Evolutionary conservation across 1,140 invertebrate species (phyloP), one percentile per base, ranked within the genome.

Genomic region (Euborellia annulipes): DNA sequence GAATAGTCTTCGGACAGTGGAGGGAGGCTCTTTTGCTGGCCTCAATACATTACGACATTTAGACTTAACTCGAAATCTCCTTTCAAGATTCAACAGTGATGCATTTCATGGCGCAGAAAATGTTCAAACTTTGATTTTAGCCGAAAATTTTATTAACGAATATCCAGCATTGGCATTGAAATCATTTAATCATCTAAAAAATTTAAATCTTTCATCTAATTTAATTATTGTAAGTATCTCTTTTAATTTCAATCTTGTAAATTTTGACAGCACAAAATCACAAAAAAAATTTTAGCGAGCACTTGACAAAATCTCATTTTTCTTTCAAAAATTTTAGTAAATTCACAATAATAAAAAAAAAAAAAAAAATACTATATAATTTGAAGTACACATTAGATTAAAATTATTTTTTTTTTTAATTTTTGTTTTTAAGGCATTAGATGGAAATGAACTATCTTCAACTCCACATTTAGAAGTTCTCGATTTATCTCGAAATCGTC

Each of bases 401-500:
- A n/a, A n/a, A n/a, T n/a, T n/a, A n/a, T n/a, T n/a, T n/a, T n/a
- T n/a, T n/a, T n/a, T n/a, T n/a, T n/a, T n/a, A n/a, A n/a, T n/a
- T n/a, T 50, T 20, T 46, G 17, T 30, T 58, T 62, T 64, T 52
- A 70, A 81, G 74, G 74, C 61, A 65, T 72, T 79, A 59, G 83
- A 76, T 57, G 77, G 70, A 53, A 69, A 67, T 9, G 72, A 85
- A 54, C 62, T 86, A 43, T 67, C 70, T 43, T 66, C 73, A 3
- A 59, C 88, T 39, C 64, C 65, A 1, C 69, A 70, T 1, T 58
- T 93, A 13, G 74, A 88, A 64, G 68, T 77, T 14, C 59, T 93
- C 47, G 86, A 91, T 60, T 60, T 93, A 13, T 87, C 82, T 52
- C 70, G 85, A 44, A 92, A 93, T 55, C 79, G 78, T 52, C 78